Conservation (phyloP, 2,797 vertebrate genomes). For the Valencia hispanica region DNA sequence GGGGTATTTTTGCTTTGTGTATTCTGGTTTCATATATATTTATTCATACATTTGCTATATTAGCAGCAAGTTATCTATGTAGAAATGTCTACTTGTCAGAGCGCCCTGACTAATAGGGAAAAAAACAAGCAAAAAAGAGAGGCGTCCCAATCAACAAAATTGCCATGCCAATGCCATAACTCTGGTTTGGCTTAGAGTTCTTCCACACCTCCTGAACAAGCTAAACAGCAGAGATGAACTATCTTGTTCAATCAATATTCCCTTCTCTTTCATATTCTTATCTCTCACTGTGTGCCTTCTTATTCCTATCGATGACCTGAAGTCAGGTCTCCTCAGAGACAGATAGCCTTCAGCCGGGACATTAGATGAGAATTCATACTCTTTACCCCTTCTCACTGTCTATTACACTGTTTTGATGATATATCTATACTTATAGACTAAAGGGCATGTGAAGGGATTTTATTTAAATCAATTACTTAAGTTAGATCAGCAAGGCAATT, state of each 20-base stretch:
- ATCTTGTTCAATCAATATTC: constrained; percentile 58
- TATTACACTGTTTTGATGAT: constrained; percentile 34
- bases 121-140: constrained; percentile 43
- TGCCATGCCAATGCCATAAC: constrained; percentile 10
- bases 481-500: neutral
- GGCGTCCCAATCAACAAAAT: constrained; percentile 16
- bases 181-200: constrained; percentile 29
- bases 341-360: constrained; percentile 34
- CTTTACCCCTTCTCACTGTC: constrained; percentile 28
- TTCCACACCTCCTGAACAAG: constrained; percentile 45
- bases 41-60: neutral
- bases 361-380: constrained; percentile 49
- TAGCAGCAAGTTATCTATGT: neutral
- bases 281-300: constrained; percentile 39
- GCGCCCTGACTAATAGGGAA: neutral
- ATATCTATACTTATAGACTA: constrained; percentile 28
- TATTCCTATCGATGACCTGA: constrained; percentile 41
- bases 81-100: neutral
- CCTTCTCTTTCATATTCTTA: constrained; percentile 56
- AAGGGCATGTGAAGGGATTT: constrained; percentile 62
- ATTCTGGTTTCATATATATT: neutral
- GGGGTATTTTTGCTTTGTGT: neutral
- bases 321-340: constrained; percentile 52
- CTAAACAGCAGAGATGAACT: constrained; percentile 52
- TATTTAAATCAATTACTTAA: constrained; percentile 25